Evolutionary conservation across 2,113 vertebrate genomes (phyloP).

Genomic region (Muntiacus muntjak): DNA sequence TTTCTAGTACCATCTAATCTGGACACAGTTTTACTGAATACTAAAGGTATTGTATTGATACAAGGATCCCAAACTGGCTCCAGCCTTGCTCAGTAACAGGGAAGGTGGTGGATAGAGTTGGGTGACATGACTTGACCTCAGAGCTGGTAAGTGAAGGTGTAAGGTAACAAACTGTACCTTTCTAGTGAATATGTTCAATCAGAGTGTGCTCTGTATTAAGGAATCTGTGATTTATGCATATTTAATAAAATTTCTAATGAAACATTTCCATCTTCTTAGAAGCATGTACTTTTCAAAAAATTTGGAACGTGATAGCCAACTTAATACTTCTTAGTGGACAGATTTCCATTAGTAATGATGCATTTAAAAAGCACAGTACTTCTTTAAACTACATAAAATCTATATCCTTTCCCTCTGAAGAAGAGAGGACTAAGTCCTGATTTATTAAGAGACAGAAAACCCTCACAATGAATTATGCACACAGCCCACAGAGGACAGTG

Average conservation of each 20-base stretch:
- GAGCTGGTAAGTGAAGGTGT: not conserved
- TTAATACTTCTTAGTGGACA: not conserved
- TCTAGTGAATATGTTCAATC: not conserved
- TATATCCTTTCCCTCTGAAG: not conserved
- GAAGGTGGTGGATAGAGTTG: not conserved
- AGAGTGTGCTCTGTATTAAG: not conserved
- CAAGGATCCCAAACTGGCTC: not conserved
- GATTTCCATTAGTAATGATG: not conserved
- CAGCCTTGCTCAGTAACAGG: not conserved
- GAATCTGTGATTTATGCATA: not conserved
- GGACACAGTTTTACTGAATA: not conserved
- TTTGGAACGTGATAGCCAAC: not conserved
- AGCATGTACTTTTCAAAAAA: not conserved
- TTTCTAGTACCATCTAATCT: not conserved
- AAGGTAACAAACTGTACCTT: not conserved
- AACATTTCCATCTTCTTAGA: not conserved
- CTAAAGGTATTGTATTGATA: not conserved
- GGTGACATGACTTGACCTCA: not conserved
- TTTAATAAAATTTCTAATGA: not conserved
- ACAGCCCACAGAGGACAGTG: not conserved
- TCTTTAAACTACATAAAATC: slow-evolving; percentile 18
- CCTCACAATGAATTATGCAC: not conserved
- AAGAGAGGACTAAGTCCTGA: not conserved
- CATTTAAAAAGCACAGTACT: not conserved
- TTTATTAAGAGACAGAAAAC: not conserved